These are phyloP conservation scores for Hoplias malabaricus DNA, from an alignment of 2,113 vertebrate species.

Conservation along the genomic window DNA sequence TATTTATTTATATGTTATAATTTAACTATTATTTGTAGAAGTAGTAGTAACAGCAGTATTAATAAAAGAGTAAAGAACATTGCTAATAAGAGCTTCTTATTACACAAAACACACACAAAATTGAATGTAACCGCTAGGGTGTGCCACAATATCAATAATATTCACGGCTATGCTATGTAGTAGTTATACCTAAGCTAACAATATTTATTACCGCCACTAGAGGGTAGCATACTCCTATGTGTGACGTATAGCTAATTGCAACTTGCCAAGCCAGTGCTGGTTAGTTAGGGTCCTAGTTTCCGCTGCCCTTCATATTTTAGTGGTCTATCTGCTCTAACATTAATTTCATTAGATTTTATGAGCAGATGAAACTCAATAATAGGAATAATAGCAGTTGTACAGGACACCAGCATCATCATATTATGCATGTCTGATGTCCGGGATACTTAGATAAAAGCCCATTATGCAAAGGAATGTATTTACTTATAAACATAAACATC, in stretches of 20 bases:
- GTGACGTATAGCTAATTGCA: neutral
- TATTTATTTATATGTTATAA: too few species aligned
- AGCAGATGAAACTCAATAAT: neutral
- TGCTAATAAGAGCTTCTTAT: too few species aligned
- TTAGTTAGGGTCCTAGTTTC: neutral
- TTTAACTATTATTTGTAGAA: neutral
- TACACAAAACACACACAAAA: too few species aligned
- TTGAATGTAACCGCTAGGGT: too few species aligned
- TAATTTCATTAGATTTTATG: neutral
- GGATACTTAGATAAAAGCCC: constrained; percentile 3
- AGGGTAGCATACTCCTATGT: constrained; percentile 13
- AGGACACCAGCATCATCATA: neutral
- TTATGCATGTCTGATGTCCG: neutral
- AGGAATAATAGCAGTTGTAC: neutral
- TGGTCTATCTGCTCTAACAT: neutral
- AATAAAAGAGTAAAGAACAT: neutral
- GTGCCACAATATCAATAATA: neutral
- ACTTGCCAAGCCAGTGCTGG: too few species aligned
- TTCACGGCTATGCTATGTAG: too few species aligned
- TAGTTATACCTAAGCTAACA: too few species aligned
- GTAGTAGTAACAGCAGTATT: neutral
- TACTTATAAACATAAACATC: constrained; percentile 21
- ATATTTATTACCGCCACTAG: constrained; percentile 33
- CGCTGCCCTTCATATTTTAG: too few species aligned
- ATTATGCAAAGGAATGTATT: constrained; percentile 15